phyloP scores from a whole-genome alignment of 2,888 invertebrate genomes.

The Nasonia oneida region DNA sequence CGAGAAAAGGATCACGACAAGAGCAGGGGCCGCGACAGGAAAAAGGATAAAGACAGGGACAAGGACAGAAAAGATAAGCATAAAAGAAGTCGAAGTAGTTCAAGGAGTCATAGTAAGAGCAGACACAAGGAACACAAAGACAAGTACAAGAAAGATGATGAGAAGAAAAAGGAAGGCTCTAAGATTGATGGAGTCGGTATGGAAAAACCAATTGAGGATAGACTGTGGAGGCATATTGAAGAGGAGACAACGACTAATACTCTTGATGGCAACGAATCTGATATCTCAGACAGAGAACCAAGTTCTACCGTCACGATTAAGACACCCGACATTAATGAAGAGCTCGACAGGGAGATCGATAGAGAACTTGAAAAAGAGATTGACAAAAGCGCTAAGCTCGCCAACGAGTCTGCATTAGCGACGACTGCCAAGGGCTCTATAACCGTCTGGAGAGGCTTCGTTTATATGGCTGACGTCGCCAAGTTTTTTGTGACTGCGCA shows the following conservation, averaged over 20 bases:
- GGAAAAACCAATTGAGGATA: slow-evolving; percentile 79
- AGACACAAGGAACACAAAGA: slow-evolving; percentile 65
- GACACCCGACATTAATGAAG: slow-evolving; percentile 80
- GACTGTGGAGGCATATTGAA: slow-evolving; percentile 81
- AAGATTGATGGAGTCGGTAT: slow-evolving; percentile 52
- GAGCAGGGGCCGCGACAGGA: slow-evolving; percentile 65
- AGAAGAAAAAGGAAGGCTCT: slow-evolving; percentile 66
- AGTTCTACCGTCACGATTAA: slow-evolving; percentile 88
- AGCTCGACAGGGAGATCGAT: slow-evolving; percentile 70
- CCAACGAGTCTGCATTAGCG: slow-evolving; percentile 41
- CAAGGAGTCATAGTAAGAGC: slow-evolving; percentile 63
- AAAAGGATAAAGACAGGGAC: slow-evolving; percentile 68
- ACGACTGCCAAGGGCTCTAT: slow-evolving; percentile 63
- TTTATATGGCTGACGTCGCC: slow-evolving; percentile 95
- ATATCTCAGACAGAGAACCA: slow-evolving; percentile 86
- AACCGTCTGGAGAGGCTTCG: slow-evolving; percentile 90
- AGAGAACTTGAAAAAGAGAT: slow-evolving; percentile 62
- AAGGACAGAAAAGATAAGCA: slow-evolving; percentile 67
- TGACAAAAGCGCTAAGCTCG: slow-evolving; percentile 26
- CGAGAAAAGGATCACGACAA: slow-evolving; percentile 63
- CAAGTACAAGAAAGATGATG: slow-evolving; percentile 69
- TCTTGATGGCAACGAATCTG: slow-evolving; percentile 76
- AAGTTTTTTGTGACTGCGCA: slow-evolving; percentile 92
- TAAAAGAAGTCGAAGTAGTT: slow-evolving; percentile 65
- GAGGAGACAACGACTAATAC: slow-evolving; percentile 76